Conservation (phyloP, 1,140 invertebrate genomes). For the Apis cerana region DNA sequence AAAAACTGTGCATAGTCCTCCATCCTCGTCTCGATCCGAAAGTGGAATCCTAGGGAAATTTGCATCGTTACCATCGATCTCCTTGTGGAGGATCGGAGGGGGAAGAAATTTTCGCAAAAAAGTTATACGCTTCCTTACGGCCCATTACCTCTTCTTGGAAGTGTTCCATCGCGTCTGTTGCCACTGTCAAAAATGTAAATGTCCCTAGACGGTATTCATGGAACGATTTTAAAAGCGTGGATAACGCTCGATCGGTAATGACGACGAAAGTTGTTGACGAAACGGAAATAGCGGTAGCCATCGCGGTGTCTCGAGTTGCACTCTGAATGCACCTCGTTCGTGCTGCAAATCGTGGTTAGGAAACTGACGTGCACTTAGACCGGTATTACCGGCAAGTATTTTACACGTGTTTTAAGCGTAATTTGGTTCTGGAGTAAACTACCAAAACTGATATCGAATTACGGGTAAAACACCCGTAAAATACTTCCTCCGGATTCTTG, state of each 20-base stretch:
- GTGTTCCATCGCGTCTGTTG: neutral
- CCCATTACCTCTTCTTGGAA: neutral
- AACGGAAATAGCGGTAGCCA: conserved; percentile 6
- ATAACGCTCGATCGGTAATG: conserved; percentile 15
- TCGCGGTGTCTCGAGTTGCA: neutral
- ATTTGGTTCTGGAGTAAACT: neutral
- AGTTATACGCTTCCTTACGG: neutral
- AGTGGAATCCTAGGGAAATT: neutral
- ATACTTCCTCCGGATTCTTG: too few relatives aligned
- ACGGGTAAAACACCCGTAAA: too few relatives aligned
- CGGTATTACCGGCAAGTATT: neutral
- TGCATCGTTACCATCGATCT: neutral
- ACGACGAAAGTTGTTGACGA: conserved; percentile 7
- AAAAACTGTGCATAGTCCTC: neutral
- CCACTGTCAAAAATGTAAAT: conserved; percentile 5
- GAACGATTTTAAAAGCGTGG: neutral
- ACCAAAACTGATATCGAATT: too few relatives aligned
- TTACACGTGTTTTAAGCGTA: neutral
- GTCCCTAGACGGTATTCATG: neutral
- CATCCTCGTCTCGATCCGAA: neutral
- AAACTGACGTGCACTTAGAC: neutral
- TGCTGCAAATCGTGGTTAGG: neutral
- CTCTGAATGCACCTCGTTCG: conserved; percentile 1
- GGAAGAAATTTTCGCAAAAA: neutral
- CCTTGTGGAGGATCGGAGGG: neutral